Evolutionary conservation across 2,888 invertebrate species (phyloP).

Genomic region (Tenthredo notha): DNA sequence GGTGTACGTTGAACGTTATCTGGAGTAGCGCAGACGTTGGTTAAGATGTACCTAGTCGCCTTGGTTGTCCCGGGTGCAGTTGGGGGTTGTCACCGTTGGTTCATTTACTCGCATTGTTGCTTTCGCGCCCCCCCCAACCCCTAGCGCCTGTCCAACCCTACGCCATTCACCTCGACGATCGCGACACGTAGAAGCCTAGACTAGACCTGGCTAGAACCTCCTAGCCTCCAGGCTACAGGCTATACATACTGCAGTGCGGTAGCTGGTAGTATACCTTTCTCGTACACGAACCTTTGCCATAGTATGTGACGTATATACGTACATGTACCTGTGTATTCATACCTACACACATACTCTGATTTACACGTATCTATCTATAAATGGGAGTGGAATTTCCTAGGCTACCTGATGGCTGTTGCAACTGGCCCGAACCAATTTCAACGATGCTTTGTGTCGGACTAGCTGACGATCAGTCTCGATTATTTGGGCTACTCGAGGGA

Average conservation of each 20-base stretch:
- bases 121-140: constrained; percentile 58
- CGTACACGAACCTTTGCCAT: background rate
- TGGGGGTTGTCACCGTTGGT: constrained; percentile 68
- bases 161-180: constrained; percentile 37
- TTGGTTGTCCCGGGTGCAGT: constrained; percentile 53
- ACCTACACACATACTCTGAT: background rate
- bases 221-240: background rate
- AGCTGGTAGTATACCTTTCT: background rate
- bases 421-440: constrained; percentile 22
- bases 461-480: constrained; percentile 6
- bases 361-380: background rate
- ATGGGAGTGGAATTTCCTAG: background rate
- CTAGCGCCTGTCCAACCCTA: constrained; percentile 38
- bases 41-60: constrained; percentile 37
- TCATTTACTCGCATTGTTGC: constrained; percentile 75
- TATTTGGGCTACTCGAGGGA: background rate
- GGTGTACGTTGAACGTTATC: constrained; percentile 18
- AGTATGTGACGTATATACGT: background rate
- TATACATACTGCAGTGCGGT: constrained; percentile 41
- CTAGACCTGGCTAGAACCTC: constrained; percentile 19
- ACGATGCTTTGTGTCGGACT: constrained; percentile 18
- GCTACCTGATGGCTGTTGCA: background rate
- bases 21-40: constrained; percentile 40
- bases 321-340: background rate
- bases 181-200: constrained; percentile 41